phyloP scores from a whole-genome alignment of 2,113 vertebrate species.

The Narcine bancroftii region DNA sequence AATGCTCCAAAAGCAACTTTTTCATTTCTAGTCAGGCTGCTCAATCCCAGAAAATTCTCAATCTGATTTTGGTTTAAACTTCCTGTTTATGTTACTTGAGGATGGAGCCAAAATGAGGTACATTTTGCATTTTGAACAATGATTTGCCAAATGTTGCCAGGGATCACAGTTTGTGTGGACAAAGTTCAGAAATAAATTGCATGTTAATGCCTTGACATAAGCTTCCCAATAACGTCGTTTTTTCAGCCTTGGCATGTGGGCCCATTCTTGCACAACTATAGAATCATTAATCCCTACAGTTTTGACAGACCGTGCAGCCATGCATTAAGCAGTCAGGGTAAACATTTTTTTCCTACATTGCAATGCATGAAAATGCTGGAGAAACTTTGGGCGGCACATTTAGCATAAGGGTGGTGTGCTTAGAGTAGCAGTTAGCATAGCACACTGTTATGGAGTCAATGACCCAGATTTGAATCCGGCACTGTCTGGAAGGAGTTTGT shows the following conservation, averaged over 20 bases:
- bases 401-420: no score
- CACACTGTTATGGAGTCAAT: no score
- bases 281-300: not conserved
- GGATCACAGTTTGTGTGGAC: not conserved
- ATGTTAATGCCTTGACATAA: not conserved
- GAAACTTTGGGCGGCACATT: no score
- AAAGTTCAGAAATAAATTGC: not conserved
- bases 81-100: not conserved
- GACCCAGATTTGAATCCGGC: no score
- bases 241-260: not conserved
- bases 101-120: no score
- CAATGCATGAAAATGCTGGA: no score
- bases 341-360: no score
- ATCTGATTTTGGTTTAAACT: constrained; percentile 6
- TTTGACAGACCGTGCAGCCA: no score
- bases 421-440: no score
- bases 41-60: not conserved
- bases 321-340: no score
- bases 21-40: not conserved
- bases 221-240: not conserved
- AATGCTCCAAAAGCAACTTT: not conserved
- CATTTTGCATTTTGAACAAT: not conserved
- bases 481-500: no score
- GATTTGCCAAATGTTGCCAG: no score
- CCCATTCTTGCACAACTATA: not conserved